These are phyloP conservation scores for Nymphalis polychloros DNA, from an alignment of 2,888 invertebrate species.

Conservation along the genomic window DNA sequence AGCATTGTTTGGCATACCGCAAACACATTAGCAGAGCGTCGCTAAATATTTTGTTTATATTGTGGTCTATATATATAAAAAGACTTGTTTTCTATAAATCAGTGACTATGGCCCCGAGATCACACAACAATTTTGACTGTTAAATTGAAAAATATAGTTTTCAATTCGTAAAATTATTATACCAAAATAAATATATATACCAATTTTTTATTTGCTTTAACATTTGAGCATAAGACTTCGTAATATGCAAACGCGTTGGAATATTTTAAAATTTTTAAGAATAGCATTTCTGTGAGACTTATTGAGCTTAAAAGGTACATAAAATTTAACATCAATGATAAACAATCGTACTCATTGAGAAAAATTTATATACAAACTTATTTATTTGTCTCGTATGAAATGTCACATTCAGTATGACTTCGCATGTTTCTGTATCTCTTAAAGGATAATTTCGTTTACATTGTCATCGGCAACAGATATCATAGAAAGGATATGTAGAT, in stretches of 20 bases:
- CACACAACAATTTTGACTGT: not conserved
- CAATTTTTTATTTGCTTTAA: no score
- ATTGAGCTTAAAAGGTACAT: no score
- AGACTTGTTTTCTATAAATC: not conserved
- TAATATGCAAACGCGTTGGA: no score
- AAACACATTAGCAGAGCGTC: conserved; percentile 20
- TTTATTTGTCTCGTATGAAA: conserved; percentile 23
- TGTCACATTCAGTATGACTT: conserved; percentile 32
- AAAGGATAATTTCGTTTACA: conserved; percentile 71
- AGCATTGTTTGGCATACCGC: conserved; percentile 1
- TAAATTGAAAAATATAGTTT: no score
- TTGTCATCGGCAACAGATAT: conserved; percentile 55
- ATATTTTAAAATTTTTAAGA: no score
- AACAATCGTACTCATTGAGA: not conserved
- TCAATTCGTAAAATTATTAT: no score
- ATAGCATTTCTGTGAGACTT: no score
- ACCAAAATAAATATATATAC: no score
- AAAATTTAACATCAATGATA: no score
- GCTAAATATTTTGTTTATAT: conserved; percentile 21
- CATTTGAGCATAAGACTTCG: no score
- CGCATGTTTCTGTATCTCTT: conserved; percentile 45
- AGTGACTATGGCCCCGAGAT: not conserved
- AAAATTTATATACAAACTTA: not conserved
- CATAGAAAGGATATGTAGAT: conserved; percentile 37
- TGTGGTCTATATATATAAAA: no score